A percentile compares a stretch with the other conserved stretches of the same genome.
Evolutionary conservation across 2,888 invertebrate genomes (phyloP).

Genomic region (Pseudococcus viburni): DNA sequence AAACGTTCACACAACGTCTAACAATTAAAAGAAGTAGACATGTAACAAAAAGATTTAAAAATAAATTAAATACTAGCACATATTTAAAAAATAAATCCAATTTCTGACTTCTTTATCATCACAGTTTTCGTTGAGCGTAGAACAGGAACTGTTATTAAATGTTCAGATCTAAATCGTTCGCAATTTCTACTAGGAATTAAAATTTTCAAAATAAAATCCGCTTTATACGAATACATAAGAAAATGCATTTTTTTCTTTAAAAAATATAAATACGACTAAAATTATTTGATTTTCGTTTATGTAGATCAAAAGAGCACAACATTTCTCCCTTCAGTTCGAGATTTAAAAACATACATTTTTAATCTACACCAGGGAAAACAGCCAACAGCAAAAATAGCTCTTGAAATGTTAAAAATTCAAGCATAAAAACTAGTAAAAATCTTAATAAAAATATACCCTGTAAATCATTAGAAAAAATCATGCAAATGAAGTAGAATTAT

Average conservation of each 20-base stretch:
- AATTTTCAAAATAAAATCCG: background rate
- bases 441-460: background rate
- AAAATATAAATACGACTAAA: background rate
- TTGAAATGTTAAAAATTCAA: background rate
- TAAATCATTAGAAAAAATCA: background rate
- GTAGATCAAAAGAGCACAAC: background rate
- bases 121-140: constrained; percentile 65
- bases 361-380: background rate
- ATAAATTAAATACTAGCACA: constrained; percentile 28
- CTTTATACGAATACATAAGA: background rate
- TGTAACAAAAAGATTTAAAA: constrained; percentile 40
- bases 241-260: background rate
- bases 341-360: background rate
- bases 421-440: background rate
- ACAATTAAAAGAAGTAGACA: constrained; percentile 17
- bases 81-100: constrained; percentile 42
- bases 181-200: background rate
- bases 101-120: constrained; percentile 60
- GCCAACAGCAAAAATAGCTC: background rate
- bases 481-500: background rate
- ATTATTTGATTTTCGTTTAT: constrained; percentile 19
- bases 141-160: constrained; percentile 52
- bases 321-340: background rate
- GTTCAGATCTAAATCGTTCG: constrained; percentile 36
- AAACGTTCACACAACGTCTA: constrained; percentile 23